These are phyloP conservation scores for Hylaeus volcanicus DNA, from an alignment of 1,140 invertebrate genomes.

Conservation along the genomic window DNA sequence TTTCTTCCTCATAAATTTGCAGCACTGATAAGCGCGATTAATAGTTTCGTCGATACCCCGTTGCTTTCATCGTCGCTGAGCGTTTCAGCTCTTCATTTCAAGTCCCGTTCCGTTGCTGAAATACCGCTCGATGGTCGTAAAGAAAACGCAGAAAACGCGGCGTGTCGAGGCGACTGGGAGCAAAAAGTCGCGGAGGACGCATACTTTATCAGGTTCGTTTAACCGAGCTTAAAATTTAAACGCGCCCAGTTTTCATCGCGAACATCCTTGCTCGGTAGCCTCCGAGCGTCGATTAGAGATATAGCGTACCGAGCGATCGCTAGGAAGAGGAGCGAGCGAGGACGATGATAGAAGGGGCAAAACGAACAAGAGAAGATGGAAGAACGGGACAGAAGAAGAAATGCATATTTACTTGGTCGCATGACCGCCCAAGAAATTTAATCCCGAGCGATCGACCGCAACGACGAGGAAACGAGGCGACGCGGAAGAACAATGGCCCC, in stretches of 20 bases:
- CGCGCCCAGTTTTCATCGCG: not conserved
- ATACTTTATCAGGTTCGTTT: slow-evolving; percentile 27
- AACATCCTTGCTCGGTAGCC: slow-evolving; percentile 1
- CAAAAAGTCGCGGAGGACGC: not conserved
- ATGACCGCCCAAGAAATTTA: slow-evolving; percentile 59
- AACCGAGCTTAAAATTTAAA: slow-evolving; percentile 23
- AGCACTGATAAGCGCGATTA: too few species aligned
- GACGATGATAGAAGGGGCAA: not conserved
- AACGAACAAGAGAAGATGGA: slow-evolving; percentile 1
- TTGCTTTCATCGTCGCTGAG: not conserved
- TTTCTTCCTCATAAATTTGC: too few species aligned
- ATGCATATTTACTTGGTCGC: slow-evolving; percentile 54
- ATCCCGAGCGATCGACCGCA: slow-evolving; percentile 63
- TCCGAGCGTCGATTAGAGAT: slow-evolving; percentile 44
- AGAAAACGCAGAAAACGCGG: not conserved
- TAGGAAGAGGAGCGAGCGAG: not conserved
- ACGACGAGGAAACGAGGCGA: slow-evolving; percentile 61
- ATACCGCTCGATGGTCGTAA: not conserved
- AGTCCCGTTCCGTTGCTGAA: slow-evolving; percentile 20
- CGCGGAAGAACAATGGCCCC: slow-evolving; percentile 63
- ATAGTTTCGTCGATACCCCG: too few species aligned
- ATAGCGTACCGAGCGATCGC: not conserved
- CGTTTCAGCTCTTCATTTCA: not conserved
- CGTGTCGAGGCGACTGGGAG: not conserved
- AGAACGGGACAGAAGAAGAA: slow-evolving; percentile 35